A percentile compares a stretch with the other conserved stretches of the same genome.
These are phyloP conservation scores for Coenobita brevimanus DNA, from an alignment of 1,140 invertebrate genomes.

Conservation along the genomic window DNA sequence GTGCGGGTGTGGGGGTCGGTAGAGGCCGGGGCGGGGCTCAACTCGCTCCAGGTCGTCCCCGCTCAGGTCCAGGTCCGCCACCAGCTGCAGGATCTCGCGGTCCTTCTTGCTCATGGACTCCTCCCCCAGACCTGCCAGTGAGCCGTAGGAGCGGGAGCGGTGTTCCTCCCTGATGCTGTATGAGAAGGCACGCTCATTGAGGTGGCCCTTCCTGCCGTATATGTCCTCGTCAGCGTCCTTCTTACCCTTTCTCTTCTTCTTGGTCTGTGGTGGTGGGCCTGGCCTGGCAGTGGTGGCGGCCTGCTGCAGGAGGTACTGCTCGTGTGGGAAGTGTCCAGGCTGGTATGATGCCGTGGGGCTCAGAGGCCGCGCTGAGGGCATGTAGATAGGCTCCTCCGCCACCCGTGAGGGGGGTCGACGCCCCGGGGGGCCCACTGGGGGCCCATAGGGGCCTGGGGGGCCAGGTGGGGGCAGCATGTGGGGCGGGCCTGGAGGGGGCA, in stretches of 20 bases:
- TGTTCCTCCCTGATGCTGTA: constrained; percentile 95
- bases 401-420: constrained; percentile 68
- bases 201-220: constrained; percentile 90
- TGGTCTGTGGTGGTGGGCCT: constrained; percentile 70
- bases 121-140: constrained; percentile 87
- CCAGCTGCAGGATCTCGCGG: constrained; percentile 89
- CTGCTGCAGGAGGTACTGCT: constrained; percentile 78
- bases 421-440: constrained; percentile 64
- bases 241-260: constrained; percentile 72
- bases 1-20: constrained; percentile 64
- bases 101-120: constrained; percentile 72
- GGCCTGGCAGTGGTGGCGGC: constrained; percentile 74
- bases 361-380: constrained; percentile 77
- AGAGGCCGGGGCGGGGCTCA: constrained; percentile 71
- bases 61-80: constrained; percentile 88
- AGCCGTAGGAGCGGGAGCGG: constrained; percentile 90
- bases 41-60: constrained; percentile 83
- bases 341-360: constrained; percentile 79
- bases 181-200: constrained; percentile 94
- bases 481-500: constrained; percentile 69
- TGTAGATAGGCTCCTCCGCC: constrained; percentile 79
- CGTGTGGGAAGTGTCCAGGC: constrained; percentile 79
- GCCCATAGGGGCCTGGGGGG: constrained; percentile 68
- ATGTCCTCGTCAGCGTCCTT: constrained; percentile 74
- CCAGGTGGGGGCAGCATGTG: constrained; percentile 70